Conservation (phyloP, 1,140 invertebrate genomes). For the Drosophila elegans region DNA sequence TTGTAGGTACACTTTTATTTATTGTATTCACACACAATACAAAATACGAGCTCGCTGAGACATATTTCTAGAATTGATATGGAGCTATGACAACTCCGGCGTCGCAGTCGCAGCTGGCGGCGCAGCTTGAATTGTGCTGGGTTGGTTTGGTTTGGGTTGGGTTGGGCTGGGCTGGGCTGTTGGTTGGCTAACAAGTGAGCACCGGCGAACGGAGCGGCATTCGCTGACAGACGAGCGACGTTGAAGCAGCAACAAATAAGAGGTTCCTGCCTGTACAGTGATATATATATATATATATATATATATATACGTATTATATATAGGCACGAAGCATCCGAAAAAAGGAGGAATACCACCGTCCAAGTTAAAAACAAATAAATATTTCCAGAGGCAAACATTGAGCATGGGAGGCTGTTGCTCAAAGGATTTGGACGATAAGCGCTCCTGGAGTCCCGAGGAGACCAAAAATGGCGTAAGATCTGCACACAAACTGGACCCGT, state of each 20-base stretch:
- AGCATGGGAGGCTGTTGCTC: constrained; percentile 75
- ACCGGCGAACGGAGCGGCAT: constrained; percentile 57
- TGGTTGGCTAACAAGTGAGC: constrained; percentile 64
- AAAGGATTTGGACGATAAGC: constrained; percentile 77
- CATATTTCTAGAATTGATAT: constrained; percentile 72
- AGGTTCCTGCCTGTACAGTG: not conserved
- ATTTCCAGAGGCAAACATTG: no score
- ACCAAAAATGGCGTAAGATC: constrained; percentile 76
- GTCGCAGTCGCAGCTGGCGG: constrained; percentile 18
- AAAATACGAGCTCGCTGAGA: constrained; percentile 48
- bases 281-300: not conserved
- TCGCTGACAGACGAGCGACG: constrained; percentile 62
- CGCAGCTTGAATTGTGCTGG: constrained; percentile 16
- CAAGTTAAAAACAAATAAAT: no score
- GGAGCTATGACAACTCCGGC: constrained; percentile 51
- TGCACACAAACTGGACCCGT: no score
- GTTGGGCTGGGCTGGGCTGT: constrained; percentile 6
- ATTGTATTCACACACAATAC: constrained; percentile 47
- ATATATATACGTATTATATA: no score
- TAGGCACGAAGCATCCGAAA: no score
- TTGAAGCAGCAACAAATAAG: constrained; percentile 51
- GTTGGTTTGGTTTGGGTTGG: constrained; percentile 18
- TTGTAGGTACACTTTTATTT: constrained; percentile 19
- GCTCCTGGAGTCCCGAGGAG: constrained; percentile 80
- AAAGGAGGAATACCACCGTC: no score